phyloP scores from a whole-genome alignment of 2,797 vertebrate species.

The Amazona finschi region DNA sequence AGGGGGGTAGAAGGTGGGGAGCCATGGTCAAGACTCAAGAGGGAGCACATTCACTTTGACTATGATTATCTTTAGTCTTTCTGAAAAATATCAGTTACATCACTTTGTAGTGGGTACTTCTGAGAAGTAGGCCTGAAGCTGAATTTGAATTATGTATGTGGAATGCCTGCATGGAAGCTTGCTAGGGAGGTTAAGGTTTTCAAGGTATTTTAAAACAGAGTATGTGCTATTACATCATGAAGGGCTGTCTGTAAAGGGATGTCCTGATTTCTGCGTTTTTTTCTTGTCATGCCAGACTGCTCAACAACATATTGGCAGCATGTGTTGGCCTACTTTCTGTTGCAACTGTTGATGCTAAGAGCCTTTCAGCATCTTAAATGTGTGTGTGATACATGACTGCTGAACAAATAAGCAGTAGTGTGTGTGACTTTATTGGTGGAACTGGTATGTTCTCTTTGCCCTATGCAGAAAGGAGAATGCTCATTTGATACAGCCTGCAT shows the following conservation, averaged over 20 bases:
- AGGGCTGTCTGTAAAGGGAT: not conserved
- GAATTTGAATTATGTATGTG: slow-evolving; percentile 43
- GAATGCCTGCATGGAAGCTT: not conserved
- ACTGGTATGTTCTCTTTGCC: not conserved
- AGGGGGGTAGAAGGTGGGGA: not conserved
- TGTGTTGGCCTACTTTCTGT: not conserved
- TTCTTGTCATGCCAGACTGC: not conserved
- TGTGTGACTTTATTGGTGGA: not conserved
- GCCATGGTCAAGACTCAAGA: not conserved
- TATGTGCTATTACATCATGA: not conserved
- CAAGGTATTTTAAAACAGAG: not conserved
- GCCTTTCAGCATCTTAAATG: not conserved
- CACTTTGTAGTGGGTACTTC: slow-evolving; percentile 17
- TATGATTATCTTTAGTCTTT: not conserved
- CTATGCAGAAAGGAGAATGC: not conserved
- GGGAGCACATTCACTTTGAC: not conserved
- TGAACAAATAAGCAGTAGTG: not conserved
- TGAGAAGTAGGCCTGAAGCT: slow-evolving; percentile 19
- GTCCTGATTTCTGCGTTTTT: not conserved
- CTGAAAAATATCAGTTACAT: not conserved
- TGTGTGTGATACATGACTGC: not conserved
- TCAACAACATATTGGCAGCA: not conserved
- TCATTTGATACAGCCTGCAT: not conserved
- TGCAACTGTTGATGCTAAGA: not conserved
- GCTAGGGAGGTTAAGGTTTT: not conserved